phyloP scores from a whole-genome alignment of 2,888 invertebrate genomes.

The Agrochola lota region DNA sequence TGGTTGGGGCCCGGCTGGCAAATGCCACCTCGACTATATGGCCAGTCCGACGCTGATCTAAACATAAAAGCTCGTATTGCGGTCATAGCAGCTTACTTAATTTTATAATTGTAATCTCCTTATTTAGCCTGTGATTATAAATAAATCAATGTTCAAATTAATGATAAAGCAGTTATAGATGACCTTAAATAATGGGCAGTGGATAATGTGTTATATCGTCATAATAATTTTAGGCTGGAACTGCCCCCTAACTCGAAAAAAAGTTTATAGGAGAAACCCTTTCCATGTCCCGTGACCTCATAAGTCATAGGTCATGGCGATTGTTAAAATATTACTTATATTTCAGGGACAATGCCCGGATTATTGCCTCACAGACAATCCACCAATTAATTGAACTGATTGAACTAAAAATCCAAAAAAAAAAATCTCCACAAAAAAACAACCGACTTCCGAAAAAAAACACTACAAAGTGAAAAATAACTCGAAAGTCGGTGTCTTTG shows the following conservation, averaged over 20 bases:
- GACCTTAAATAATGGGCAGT: constrained; percentile 1
- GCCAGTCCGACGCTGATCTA: no score
- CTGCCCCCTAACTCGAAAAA: background rate
- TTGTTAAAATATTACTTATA: background rate
- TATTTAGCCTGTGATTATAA: constrained; percentile 14
- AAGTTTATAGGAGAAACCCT: background rate
- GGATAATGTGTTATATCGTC: background rate
- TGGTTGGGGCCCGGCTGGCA: no score
- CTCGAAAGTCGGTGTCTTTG: no score
- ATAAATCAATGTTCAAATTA: background rate
- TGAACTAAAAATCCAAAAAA: no score
- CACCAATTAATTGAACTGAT: background rate
- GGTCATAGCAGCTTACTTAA: no score
- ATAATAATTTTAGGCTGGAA: background rate
- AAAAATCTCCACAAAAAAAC: no score
- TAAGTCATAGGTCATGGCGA: background rate
- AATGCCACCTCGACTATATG: no score
- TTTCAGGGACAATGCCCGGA: no score
- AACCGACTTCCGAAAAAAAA: no score
- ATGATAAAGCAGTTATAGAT: background rate
- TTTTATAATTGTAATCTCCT: background rate
- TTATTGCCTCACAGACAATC: background rate
- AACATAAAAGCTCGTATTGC: no score
- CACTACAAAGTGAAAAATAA: no score
- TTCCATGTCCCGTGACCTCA: background rate